Evolutionary conservation across 2,888 invertebrate species (phyloP).

Genomic region (Caenorhabditis macrosperma): DNA sequence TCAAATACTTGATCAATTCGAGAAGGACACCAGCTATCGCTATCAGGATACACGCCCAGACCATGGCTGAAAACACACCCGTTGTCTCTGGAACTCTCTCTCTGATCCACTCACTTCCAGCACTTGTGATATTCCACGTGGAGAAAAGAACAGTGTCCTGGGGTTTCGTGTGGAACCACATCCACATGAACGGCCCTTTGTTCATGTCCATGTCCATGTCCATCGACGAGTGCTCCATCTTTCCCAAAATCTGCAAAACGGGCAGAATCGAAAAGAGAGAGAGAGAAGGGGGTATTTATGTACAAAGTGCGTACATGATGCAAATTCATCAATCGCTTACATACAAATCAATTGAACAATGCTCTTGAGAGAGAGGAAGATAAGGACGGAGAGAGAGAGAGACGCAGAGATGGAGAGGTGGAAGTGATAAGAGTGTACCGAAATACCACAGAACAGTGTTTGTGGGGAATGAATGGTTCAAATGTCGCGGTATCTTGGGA

Average conservation of each 20-base stretch:
- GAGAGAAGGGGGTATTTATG: too few species aligned
- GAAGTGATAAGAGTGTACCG: constrained; percentile 22
- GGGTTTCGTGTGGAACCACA: constrained; percentile 77
- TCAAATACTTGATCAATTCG: constrained; percentile 72
- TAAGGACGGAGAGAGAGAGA: constrained; percentile 9
- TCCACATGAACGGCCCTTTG: constrained; percentile 73
- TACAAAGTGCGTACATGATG: constrained; percentile 14
- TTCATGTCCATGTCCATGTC: constrained; percentile 52
- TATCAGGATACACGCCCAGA: constrained; percentile 70
- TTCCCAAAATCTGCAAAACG: neutral
- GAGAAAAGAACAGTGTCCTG: constrained; percentile 77
- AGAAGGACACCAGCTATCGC: constrained; percentile 67
- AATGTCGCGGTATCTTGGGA: too few species aligned
- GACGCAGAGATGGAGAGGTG: neutral
- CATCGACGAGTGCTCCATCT: constrained; percentile 21
- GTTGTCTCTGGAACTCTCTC: neutral
- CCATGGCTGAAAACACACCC: constrained; percentile 70
- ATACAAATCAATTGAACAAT: constrained; percentile 20
- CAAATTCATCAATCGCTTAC: constrained; percentile 23
- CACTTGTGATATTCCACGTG: constrained; percentile 73
- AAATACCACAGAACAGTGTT: too few species aligned
- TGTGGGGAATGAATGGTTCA: too few species aligned
- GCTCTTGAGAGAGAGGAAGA: constrained; percentile 1
- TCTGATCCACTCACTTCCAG: constrained; percentile 68
- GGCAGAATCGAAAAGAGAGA: neutral